A percentile compares a stretch with the other conserved stretches of the same genome.
phyloP scores from a whole-genome alignment of 2,888 invertebrate species.

The Lasioglossum leucozonium region DNA sequence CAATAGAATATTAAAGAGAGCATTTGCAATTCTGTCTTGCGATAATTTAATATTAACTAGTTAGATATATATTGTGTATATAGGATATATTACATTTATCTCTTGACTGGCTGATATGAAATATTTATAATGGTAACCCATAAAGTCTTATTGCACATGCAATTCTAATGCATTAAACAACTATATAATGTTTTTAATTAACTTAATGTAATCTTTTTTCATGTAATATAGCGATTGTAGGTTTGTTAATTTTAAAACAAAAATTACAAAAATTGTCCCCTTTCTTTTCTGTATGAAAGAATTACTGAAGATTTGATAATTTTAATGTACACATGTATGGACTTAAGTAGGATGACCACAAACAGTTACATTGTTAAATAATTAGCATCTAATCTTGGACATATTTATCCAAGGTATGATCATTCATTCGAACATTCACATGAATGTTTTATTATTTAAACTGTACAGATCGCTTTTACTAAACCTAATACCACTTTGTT shows the following conservation, averaged over 20 bases:
- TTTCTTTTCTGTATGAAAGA: background rate
- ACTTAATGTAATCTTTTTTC: constrained; percentile 63
- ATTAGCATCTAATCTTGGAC: constrained; percentile 60
- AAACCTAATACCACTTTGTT: constrained; percentile 66
- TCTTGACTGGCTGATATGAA: constrained; percentile 77
- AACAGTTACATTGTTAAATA: constrained; percentile 53
- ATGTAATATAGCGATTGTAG: constrained; percentile 21
- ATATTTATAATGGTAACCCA: constrained; percentile 81
- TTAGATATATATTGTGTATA: constrained; percentile 43
- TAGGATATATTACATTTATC: constrained; percentile 74
- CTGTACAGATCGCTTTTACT: constrained; percentile 65
- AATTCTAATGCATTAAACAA: constrained; percentile 71
- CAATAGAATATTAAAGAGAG: constrained; percentile 63
- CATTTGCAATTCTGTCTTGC: constrained; percentile 53
- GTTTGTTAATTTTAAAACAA: constrained; percentile 16
- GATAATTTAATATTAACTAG: constrained; percentile 54
- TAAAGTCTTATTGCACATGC: constrained; percentile 81
- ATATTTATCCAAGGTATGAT: constrained; percentile 66
- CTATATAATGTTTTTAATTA: constrained; percentile 55
- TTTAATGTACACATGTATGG: constrained; percentile 21
- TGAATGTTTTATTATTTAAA: constrained; percentile 64
- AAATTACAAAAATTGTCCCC: constrained; percentile 23
- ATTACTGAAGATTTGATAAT: constrained; percentile 27
- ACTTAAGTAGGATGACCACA: constrained; percentile 44
- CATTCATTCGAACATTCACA: constrained; percentile 63